Evolutionary conservation across 2,888 invertebrate species (phyloP).

Genomic region (Dryococelus australis): DNA sequence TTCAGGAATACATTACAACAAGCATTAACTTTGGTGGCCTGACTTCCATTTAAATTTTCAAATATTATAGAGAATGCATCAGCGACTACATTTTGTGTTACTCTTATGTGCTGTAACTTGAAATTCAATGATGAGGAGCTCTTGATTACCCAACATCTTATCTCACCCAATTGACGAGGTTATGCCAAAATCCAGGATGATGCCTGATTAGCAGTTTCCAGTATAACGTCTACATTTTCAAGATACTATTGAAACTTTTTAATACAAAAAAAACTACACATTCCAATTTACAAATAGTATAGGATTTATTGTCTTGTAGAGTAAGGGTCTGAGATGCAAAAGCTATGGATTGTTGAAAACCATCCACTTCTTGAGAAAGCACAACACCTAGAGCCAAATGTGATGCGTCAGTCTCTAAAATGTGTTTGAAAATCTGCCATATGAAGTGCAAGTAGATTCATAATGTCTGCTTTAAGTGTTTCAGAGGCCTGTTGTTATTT

Average conservation of each 20-base stretch:
- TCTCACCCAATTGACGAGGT: neutral
- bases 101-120: neutral
- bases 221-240: neutral
- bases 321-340: neutral
- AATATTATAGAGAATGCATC: neutral
- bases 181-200: neutral
- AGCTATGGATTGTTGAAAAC: neutral
- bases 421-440: conserved; percentile 11
- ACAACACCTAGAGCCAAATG: neutral
- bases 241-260: neutral
- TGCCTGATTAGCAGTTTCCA: neutral
- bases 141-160: neutral
- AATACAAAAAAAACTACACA: neutral
- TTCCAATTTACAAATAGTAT: neutral
- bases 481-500: conserved; percentile 18
- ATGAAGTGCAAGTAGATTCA: neutral
- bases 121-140: neutral
- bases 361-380: neutral
- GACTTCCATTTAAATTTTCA: neutral
- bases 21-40: neutral
- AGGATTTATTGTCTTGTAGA: neutral
- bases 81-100: neutral
- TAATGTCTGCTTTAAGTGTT: neutral
- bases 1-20: neutral
- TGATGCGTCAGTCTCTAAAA: neutral